These are phyloP conservation scores for Oligia strigilis DNA, from an alignment of 2,888 invertebrate species.

Conservation along the genomic window DNA sequence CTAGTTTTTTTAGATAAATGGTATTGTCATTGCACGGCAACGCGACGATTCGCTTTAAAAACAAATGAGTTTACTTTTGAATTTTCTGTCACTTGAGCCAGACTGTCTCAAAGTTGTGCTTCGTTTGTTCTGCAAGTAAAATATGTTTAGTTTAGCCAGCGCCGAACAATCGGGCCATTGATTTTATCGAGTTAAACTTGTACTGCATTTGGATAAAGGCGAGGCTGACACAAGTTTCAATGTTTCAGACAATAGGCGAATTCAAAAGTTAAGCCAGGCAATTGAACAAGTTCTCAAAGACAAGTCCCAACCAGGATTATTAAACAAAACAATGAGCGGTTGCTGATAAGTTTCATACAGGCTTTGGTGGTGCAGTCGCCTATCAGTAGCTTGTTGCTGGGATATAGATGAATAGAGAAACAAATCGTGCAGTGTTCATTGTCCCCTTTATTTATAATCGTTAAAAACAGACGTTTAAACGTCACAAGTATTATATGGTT, in stretches of 20 bases:
- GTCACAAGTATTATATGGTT: too few species aligned
- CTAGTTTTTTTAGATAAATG: neutral
- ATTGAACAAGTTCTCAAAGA: slow-evolving; percentile 64
- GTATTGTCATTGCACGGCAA: neutral
- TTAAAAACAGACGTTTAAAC: too few species aligned
- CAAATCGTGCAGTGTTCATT: neutral
- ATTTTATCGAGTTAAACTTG: slow-evolving; percentile 44
- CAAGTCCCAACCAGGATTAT: slow-evolving; percentile 46
- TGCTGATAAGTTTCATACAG: slow-evolving; percentile 47
- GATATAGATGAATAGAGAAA: slow-evolving; percentile 7
- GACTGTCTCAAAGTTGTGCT: neutral
- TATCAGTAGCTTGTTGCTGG: neutral
- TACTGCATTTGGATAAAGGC: slow-evolving; percentile 39
- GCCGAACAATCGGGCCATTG: slow-evolving; percentile 20
- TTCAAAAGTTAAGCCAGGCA: slow-evolving; percentile 50
- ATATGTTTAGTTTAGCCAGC: slow-evolving; percentile 7
- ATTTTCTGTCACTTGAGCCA: neutral
- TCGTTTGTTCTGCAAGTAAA: slow-evolving; percentile 14
- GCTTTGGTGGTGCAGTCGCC: slow-evolving; percentile 27
- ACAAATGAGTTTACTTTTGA: neutral
- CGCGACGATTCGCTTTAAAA: neutral
- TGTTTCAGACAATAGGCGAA: slow-evolving; percentile 52
- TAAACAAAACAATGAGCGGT: slow-evolving; percentile 53
- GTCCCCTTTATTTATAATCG: too few species aligned
- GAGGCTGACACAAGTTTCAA: slow-evolving; percentile 58